Percentiles rank a stretch among this genome's conserved stretches.
phyloP scores from a whole-genome alignment of 2,113 vertebrate species.

The Myotis davidii region DNA sequence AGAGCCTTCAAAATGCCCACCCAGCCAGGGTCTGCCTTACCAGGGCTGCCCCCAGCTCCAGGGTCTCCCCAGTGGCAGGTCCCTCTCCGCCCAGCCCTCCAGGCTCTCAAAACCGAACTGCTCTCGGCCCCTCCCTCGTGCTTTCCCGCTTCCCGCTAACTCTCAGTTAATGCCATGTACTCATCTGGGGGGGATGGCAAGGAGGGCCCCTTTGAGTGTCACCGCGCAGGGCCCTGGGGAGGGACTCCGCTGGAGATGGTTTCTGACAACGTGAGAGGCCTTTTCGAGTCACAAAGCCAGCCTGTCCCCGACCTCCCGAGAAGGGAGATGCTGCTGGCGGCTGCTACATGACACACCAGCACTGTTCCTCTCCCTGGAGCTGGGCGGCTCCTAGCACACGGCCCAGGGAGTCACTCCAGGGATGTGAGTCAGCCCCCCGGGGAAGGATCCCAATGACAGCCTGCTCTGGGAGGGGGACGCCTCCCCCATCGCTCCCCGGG shows the following conservation, averaged over 20 bases:
- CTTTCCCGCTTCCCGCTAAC: neutral
- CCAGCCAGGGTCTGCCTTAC: neutral
- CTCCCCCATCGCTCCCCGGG: neutral
- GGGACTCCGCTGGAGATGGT: neutral
- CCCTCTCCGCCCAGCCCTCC: neutral
- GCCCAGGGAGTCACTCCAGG: conserved; percentile 34
- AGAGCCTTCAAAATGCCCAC: neutral
- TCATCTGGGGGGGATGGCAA: neutral
- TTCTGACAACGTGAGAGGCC: neutral
- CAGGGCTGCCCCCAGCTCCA: accelerated
- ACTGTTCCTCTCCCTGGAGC: conserved; percentile 13
- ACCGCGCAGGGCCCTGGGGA: neutral
- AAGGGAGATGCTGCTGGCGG: neutral
- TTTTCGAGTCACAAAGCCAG: conserved; percentile 42
- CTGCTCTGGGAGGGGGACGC: neutral
- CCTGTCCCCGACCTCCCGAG: conserved; percentile 33
- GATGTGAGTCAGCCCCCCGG: neutral
- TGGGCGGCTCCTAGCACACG: neutral
- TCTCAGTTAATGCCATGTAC: neutral
- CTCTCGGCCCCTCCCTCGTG: neutral
- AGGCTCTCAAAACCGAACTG: neutral
- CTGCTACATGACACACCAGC: neutral
- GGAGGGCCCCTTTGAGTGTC: neutral
- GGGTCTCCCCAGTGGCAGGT: neutral
- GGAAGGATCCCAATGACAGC: neutral